A percentile compares a stretch with the other conserved stretches of the same genome.
These are phyloP conservation scores for Amphiprion percula DNA, from an alignment of 2,113 vertebrate species.

Conservation along the genomic window DNA sequence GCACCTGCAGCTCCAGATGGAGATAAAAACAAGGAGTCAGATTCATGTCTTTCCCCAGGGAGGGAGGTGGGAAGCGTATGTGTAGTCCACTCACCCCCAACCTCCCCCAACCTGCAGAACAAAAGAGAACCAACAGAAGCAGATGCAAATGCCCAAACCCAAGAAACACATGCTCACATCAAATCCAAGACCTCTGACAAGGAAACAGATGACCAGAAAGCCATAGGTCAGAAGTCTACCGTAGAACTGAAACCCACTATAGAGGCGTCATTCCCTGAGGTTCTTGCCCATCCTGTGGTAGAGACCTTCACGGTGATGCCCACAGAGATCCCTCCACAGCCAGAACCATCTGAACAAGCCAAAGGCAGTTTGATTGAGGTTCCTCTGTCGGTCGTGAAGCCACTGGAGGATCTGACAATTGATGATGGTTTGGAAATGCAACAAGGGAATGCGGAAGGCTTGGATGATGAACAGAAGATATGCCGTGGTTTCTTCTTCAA, in stretches of 20 bases:
- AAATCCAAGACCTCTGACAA: background rate
- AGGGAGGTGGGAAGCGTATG: constrained; percentile 47
- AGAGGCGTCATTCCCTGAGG: constrained; percentile 89
- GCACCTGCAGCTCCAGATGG: constrained; percentile 70
- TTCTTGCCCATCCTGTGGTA: constrained; percentile 88
- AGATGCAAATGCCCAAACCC: constrained; percentile 32
- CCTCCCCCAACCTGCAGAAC: constrained; percentile 52
- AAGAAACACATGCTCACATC: constrained; percentile 20
- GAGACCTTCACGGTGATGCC: constrained; percentile 90
- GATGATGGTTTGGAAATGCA: constrained; percentile 86
- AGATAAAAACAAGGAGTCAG: constrained; percentile 70
- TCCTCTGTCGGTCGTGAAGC: constrained; percentile 91
- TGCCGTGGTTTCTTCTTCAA: constrained; percentile 98
- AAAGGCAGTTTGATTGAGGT: constrained; percentile 94
- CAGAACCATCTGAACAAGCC: constrained; percentile 68
- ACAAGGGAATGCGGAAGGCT: constrained; percentile 81
- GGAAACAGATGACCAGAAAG: constrained; percentile 24
- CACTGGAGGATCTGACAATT: constrained; percentile 83
- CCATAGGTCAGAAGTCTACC: constrained; percentile 30
- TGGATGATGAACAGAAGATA: constrained; percentile 92
- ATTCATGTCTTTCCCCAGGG: constrained; percentile 80
- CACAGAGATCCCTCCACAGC: constrained; percentile 82
- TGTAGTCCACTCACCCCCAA: constrained; percentile 27
- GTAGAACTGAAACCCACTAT: constrained; percentile 83
- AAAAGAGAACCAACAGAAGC: constrained; percentile 35